Base-by-base conservation (phyloP, 2,888 invertebrate genomes). In the Axea sp. region DNA sequence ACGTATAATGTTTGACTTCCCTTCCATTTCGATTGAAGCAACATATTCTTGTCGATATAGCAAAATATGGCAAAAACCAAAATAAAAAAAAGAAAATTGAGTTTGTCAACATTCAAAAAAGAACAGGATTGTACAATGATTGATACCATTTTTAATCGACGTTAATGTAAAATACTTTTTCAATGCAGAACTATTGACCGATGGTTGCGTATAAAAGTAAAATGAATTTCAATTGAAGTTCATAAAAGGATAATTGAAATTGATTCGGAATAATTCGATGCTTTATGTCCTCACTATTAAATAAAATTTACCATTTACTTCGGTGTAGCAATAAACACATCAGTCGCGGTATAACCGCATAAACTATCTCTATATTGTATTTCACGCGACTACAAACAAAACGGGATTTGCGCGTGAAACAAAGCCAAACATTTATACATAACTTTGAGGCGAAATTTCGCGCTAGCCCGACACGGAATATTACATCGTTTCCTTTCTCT, bases 271-370 rank as follows among this genome's bases (percentile, higher is more conserved):
- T 35, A 51, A 51, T 35, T 35, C 17, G 51, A 24, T 31, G 30
- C 26, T 26, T 47, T 31, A 14, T 8, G 12, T 31, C 7, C 22
- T 9, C 11, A n/a, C 17, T 15, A 31, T 41, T 30, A 14, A 55
- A 41, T 55, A 30, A 55, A 55, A 30, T 11, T n/a, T 8, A 22
- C 30, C 22, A 31, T 30, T 55, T 26, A 53, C 28, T 53, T 53
- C 28, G 17, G 35, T 17, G 26, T n/a, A 19, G 14, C 55, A 55
- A 55, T 55, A 55, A 55, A 55, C 41, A 55, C 41, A 31, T 55
- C 55, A 39, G 30, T 17, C 19, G 8, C 11, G 17, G 19, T 19
- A 14, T 12, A 28, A 53, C 53, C 53, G 17, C 53, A 24, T 12
- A 31, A 33, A 22, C 31, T 33, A 2, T 37, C 14, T 35, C 3